A percentile compares a stretch with the other conserved stretches of the same genome.
phyloP scores from a whole-genome alignment of 2,797 vertebrate genomes.

The Kryptopterus vitreolus region DNA sequence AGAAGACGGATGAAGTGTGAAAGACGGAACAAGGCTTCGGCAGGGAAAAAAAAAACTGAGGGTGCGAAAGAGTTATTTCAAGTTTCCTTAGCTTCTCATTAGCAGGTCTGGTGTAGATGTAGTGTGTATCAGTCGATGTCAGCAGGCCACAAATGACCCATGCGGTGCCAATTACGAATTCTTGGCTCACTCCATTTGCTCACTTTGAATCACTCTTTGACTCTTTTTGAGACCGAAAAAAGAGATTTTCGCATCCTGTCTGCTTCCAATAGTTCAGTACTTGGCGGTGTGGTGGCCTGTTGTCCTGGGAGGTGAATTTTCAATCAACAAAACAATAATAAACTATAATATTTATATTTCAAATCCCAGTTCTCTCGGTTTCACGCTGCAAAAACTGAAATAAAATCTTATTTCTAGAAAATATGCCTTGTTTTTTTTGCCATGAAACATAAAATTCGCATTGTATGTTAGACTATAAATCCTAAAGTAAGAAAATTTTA shows the following conservation, averaged over 20 bases:
- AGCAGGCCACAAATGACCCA: constrained; percentile 52
- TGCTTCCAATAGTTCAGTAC: not conserved
- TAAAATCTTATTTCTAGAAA: no score
- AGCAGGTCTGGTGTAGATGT: constrained; percentile 50
- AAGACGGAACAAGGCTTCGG: not conserved
- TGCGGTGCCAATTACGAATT: constrained; percentile 56
- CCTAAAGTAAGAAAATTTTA: no score
- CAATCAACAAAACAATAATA: not conserved
- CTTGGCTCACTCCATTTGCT: constrained; percentile 40
- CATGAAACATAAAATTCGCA: no score
- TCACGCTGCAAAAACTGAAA: no score
- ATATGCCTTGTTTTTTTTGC: no score
- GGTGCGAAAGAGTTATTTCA: constrained; percentile 27
- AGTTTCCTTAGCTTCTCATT: constrained; percentile 45
- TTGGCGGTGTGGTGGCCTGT: not conserved
- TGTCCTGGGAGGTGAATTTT: not conserved
- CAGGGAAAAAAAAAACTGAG: not conserved
- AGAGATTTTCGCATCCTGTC: constrained; percentile 6
- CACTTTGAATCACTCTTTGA: not conserved
- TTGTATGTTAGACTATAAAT: no score
- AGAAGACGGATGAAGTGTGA: constrained; percentile 15
- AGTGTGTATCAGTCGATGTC: constrained; percentile 43
- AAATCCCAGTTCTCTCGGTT: not conserved
- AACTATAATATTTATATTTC: not conserved
- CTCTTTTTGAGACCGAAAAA: constrained; percentile 11